Conservation (phyloP, 2,113 vertebrate species). For the Triplophysa siluroides region DNA sequence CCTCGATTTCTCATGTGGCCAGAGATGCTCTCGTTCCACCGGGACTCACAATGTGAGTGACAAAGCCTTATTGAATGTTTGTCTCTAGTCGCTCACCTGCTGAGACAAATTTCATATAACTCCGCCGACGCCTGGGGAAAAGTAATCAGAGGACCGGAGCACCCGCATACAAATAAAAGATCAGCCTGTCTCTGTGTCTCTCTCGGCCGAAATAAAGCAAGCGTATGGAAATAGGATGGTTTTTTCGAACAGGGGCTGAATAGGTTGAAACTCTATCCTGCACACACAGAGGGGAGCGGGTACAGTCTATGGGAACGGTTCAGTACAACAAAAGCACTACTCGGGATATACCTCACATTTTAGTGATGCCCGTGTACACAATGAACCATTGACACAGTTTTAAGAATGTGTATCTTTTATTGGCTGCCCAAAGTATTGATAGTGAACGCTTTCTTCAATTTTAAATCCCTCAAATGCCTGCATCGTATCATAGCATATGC, state of each 20-base stretch:
- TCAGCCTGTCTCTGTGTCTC: constrained; percentile 24
- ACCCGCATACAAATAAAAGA: constrained; percentile 44
- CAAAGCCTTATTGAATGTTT: constrained; percentile 45
- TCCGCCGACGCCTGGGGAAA: constrained; percentile 15
- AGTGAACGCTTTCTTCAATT: no score
- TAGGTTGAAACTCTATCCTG: constrained; percentile 26
- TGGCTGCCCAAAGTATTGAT: no score
- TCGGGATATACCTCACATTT: neutral
- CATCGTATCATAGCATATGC: no score
- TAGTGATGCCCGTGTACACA: no score
- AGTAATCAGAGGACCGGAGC: constrained; percentile 36
- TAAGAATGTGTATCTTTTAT: no score
- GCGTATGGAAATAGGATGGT: constrained; percentile 14
- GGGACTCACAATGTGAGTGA: constrained; percentile 30
- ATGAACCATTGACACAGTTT: no score
- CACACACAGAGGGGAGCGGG: constrained; percentile 9
- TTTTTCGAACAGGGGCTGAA: constrained; percentile 24
- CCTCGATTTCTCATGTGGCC: constrained; percentile 4
- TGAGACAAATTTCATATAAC: constrained; percentile 41
- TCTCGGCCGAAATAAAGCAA: neutral
- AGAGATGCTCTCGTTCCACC: neutral
- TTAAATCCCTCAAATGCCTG: no score
- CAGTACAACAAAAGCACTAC: constrained; percentile 7
- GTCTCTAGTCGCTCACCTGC: constrained; percentile 30
- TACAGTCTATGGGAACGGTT: neutral